These are phyloP conservation scores for Empis livida DNA, from an alignment of 2,888 invertebrate species.

Conservation along the genomic window DNA sequence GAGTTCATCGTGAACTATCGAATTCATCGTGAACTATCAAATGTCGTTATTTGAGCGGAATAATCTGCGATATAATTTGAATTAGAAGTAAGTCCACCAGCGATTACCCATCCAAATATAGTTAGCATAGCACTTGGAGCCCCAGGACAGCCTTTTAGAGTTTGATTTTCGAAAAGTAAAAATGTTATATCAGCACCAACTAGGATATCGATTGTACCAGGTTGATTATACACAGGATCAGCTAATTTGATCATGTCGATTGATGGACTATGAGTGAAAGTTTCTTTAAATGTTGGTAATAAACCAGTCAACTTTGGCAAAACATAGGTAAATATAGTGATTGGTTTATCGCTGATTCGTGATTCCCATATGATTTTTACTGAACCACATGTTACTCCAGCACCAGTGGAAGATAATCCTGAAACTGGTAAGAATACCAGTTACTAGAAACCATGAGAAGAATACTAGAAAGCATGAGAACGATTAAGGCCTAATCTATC, in stretches of 20 bases:
- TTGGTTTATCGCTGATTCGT: background rate
- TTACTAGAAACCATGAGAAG: no score
- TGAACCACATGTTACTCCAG: no score
- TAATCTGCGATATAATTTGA: background rate
- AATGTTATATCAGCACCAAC: slow-evolving; percentile 10
- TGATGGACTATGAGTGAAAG: no score
- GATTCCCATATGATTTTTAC: slow-evolving; percentile 1
- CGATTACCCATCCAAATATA: no score
- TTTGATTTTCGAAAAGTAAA: slow-evolving; percentile 7
- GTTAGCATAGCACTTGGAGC: slow-evolving; percentile 8
- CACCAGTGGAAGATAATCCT: no score
- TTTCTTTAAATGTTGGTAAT: no score
- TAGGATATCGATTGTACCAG: slow-evolving; percentile 9
- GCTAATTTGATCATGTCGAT: slow-evolving; percentile 2
- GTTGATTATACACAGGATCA: slow-evolving; percentile 9
- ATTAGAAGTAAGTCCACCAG: no score
- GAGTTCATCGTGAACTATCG: slow-evolving; percentile 5
- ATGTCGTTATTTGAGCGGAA: background rate
- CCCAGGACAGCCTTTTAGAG: background rate
- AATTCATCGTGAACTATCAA: slow-evolving; percentile 6
- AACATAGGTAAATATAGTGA: slow-evolving; percentile 1
- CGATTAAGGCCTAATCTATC: no score
- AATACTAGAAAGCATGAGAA: no score
- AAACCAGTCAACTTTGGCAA: slow-evolving; percentile 3
- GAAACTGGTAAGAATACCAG: no score